Evolutionary conservation across 2,113 vertebrate species (phyloP).

Genomic region (Cnemophilus loriae): DNA sequence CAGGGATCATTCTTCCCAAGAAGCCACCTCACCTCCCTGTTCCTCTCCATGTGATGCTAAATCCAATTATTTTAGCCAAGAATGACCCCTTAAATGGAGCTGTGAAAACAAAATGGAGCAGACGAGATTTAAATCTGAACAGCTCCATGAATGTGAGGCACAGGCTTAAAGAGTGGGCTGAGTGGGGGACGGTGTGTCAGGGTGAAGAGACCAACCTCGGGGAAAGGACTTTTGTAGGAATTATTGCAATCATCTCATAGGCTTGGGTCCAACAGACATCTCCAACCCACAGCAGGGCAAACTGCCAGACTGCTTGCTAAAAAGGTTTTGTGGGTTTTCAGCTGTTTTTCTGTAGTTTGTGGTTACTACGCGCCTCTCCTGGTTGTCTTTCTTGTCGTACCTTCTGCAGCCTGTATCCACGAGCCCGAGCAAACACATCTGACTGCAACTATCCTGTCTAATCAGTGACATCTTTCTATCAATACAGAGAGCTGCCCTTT

Average conservation of each 20-base stretch:
- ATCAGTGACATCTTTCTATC: neutral
- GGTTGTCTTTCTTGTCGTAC: neutral
- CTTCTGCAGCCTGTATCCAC: neutral
- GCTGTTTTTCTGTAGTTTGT: neutral
- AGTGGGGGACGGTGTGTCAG: accelerated
- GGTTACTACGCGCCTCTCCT: neutral
- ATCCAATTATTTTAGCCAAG: neutral
- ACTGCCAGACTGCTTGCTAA: neutral
- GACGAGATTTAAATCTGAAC: neutral
- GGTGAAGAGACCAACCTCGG: accelerated
- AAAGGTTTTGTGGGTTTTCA: neutral
- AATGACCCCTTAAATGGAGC: neutral
- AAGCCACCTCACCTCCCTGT: neutral
- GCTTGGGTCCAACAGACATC: neutral
- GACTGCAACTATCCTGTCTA: neutral
- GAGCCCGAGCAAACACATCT: neutral
- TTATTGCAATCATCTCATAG: neutral
- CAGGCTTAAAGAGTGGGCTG: neutral
- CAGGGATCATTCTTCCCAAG: neutral
- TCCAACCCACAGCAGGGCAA: neutral
- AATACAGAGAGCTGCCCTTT: neutral
- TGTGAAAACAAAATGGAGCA: neutral
- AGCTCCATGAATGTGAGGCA: neutral
- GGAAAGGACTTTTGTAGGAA: neutral
- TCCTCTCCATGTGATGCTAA: neutral